Percentiles rank a stretch among this genome's conserved stretches.
Conservation (phyloP, 2,113 vertebrate species). For the Lamprotornis superbus region DNA sequence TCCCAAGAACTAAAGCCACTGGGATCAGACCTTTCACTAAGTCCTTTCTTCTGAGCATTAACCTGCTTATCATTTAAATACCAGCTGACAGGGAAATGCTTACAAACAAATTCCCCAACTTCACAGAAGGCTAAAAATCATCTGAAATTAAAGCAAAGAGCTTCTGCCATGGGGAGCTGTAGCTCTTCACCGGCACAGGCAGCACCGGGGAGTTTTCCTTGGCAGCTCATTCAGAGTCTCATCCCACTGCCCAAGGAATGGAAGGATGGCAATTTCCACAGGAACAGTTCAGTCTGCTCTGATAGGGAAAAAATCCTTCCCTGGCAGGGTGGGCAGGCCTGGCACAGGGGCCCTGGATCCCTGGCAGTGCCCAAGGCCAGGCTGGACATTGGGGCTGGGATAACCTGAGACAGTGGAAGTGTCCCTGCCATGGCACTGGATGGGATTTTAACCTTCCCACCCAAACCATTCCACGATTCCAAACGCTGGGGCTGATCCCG, state of each 20-base stretch:
- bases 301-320: not conserved
- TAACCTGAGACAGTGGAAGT: accelerated
- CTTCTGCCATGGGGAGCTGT: not conserved
- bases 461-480: not conserved
- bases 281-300: not conserved
- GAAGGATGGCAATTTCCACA: not conserved
- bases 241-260: not conserved
- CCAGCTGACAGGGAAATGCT: not conserved
- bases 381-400: not conserved
- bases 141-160: not conserved
- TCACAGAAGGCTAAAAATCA: not conserved
- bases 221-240: not conserved
- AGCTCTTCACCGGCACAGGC: not conserved
- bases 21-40: not conserved
- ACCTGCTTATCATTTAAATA: not conserved
- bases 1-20: not conserved
- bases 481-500: not conserved
- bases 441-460: not conserved
- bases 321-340: accelerated
- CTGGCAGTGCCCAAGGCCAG: not conserved
- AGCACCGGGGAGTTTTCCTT: not conserved
- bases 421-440: not conserved
- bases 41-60: not conserved
- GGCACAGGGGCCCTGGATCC: not conserved
- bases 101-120: not conserved